A percentile compares a stretch with the other conserved stretches of the same genome.
Evolutionary conservation across 2,113 vertebrate species (phyloP).

Genomic region (Gnathonemus longibarbis): DNA sequence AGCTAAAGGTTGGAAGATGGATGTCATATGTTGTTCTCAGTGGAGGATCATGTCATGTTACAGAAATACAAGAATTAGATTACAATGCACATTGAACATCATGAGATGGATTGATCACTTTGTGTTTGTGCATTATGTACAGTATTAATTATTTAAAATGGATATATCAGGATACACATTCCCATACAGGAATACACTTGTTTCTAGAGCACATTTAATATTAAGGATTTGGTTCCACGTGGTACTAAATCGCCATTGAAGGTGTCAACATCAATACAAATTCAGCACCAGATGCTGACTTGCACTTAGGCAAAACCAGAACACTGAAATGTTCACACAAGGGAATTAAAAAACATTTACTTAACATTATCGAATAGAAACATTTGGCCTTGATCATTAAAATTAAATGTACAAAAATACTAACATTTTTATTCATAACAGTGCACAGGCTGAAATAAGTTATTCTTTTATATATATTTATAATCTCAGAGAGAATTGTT

Average conservation of each 20-base stretch:
- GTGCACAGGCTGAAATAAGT: constrained; percentile 17
- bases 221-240: background rate
- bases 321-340: background rate
- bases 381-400: constrained; percentile 1
- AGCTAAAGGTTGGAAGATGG: background rate
- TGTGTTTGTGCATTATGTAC: background rate
- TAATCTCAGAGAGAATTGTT: background rate
- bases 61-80: background rate
- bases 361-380: background rate
- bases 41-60: background rate
- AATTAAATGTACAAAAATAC: constrained; percentile 20
- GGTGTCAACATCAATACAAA: background rate
- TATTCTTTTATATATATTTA: background rate
- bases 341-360: background rate
- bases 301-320: constrained; percentile 5
- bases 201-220: background rate
- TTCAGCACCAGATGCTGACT: constrained; percentile 10
- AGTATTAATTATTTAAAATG: background rate
- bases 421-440: constrained; percentile 12
- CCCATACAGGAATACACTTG: background rate
- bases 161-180: background rate
- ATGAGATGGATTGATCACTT: background rate
- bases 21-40: background rate
- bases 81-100: background rate
- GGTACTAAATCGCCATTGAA: background rate